Conservation (phyloP, 1,140 invertebrate genomes). For the Leguminivora glycinivorella region DNA sequence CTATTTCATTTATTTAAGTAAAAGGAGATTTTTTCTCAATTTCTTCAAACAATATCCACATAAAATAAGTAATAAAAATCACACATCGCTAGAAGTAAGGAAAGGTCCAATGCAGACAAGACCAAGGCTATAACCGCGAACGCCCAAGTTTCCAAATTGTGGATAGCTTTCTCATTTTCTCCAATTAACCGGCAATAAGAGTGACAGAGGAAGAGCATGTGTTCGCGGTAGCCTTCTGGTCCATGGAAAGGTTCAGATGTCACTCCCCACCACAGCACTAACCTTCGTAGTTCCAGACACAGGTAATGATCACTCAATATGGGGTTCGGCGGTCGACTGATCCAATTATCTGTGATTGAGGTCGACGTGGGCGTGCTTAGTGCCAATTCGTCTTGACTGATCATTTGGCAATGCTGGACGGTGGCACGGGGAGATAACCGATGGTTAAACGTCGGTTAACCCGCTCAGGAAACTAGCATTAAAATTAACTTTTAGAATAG, state of each 20-base stretch:
- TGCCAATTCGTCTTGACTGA: slow-evolving; percentile 24
- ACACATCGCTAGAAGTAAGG: background rate
- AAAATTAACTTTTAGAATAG: no score
- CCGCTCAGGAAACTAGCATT: no score
- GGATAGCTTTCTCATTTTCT: no score
- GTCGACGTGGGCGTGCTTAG: slow-evolving; percentile 30
- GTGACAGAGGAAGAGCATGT: no score
- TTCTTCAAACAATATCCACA: background rate
- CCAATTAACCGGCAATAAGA: no score
- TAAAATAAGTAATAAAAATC: background rate
- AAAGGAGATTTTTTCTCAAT: no score
- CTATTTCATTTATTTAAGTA: background rate
- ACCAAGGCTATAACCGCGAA: no score
- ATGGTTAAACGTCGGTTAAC: slow-evolving; percentile 16
- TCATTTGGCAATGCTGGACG: slow-evolving; percentile 24
- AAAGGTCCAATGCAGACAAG: background rate
- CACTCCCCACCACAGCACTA: slow-evolving; percentile 12
- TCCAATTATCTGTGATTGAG: slow-evolving; percentile 31
- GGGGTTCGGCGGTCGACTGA: slow-evolving; percentile 27
- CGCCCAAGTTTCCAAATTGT: no score
- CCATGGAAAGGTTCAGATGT: slow-evolving; percentile 3
- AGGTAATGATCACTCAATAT: slow-evolving; percentile 33
- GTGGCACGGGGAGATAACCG: background rate
- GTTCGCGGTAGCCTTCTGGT: no score
- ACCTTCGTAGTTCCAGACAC: slow-evolving; percentile 13